These are phyloP conservation scores for Bradypus variegatus DNA, from an alignment of 2,797 vertebrate genomes.

Conservation along the genomic window DNA sequence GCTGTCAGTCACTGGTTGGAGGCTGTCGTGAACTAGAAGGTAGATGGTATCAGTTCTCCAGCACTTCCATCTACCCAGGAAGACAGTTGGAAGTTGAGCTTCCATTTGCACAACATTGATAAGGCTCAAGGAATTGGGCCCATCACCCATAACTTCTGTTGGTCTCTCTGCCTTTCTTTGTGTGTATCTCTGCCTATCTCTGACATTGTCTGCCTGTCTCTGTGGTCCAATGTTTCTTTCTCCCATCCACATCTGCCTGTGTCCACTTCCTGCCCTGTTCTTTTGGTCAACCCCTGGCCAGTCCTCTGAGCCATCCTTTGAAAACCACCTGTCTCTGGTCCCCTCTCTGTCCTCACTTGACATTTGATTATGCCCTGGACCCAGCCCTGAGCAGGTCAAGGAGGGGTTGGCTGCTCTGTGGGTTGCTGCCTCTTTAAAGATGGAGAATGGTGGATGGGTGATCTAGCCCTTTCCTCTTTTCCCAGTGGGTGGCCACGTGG, in stretches of 20 bases:
- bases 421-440: neutral
- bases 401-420: neutral
- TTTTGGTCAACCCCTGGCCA: neutral
- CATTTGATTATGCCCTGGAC: neutral
- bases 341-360: neutral
- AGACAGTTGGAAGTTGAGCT: neutral
- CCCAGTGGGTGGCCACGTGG: constrained; percentile 95
- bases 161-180: neutral
- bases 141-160: neutral
- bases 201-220: neutral
- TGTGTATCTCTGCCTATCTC: neutral
- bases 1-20: neutral
- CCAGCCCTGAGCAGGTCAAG: neutral
- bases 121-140: neutral
- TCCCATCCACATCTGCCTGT: neutral
- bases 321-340: neutral
- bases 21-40: neutral
- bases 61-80: neutral
- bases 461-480: constrained; percentile 54
- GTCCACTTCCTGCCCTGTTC: neutral
- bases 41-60: neutral
- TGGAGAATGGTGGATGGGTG: neutral
- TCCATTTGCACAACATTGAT: neutral
- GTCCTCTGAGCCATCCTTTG: neutral
- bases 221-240: neutral